These are phyloP conservation scores for Halocynthia aurantium DNA, from an alignment of 23 tunicate genomes.

Conservation along the genomic window DNA sequence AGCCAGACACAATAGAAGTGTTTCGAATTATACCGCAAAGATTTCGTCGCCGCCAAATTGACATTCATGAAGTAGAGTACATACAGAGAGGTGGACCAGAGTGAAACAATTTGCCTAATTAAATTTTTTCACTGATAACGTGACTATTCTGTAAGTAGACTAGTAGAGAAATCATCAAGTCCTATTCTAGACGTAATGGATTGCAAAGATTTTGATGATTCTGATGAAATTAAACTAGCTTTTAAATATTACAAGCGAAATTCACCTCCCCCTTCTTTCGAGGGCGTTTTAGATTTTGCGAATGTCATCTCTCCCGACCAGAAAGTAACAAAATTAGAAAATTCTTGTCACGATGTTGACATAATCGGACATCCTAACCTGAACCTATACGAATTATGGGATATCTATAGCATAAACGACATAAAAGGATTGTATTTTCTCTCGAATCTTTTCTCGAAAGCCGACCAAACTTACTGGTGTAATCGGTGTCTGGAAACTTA, in stretches of 20 bases:
- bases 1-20: slow-evolving; percentile 80
- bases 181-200: background rate
- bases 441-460: slow-evolving; percentile 49
- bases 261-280: slow-evolving; percentile 40
- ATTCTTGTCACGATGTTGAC: background rate
- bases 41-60: slow-evolving; percentile 72
- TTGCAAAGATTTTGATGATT: background rate
- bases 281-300: slow-evolving; percentile 68
- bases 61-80: slow-evolving; percentile 72
- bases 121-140: background rate
- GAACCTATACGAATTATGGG: slow-evolving; percentile 10
- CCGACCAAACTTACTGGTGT: slow-evolving; percentile 32
- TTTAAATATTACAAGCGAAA: slow-evolving; percentile 91
- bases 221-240: slow-evolving; percentile 47
- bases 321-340: background rate
- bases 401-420: slow-evolving; percentile 14
- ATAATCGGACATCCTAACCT: background rate
- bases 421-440: slow-evolving; percentile 74
- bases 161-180: too few species aligned
- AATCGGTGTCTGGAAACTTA: slow-evolving; percentile 42
- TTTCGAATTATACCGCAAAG: slow-evolving; percentile 84
- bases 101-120: slow-evolving; percentile 2
- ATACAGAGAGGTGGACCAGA: slow-evolving; percentile 89
- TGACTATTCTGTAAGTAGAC: background rate
- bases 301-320: background rate